A percentile compares a stretch with the other conserved stretches of the same genome.
Conservation (phyloP, 2,888 invertebrate genomes). For the Hyposoter dolosus region DNA sequence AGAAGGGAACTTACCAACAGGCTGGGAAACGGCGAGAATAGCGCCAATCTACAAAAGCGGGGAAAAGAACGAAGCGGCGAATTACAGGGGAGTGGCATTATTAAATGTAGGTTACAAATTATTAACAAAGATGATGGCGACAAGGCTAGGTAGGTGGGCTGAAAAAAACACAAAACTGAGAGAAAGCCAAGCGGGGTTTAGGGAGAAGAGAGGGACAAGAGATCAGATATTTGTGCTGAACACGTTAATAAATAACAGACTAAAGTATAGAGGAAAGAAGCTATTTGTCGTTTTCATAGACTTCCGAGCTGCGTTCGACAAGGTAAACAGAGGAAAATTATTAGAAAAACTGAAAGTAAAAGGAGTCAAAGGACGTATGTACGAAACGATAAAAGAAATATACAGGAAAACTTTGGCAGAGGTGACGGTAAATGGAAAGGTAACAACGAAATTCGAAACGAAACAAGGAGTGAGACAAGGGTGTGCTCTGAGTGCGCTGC, state of each 20-base stretch:
- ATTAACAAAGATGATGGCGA: conserved; percentile 39
- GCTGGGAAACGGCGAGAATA: conserved; percentile 46
- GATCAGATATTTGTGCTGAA: conserved; percentile 60
- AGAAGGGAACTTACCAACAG: conserved; percentile 11
- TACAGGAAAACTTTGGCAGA: conserved; percentile 53
- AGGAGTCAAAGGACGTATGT: conserved; percentile 51
- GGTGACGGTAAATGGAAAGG: conserved; percentile 44
- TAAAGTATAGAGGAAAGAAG: conserved; percentile 16
- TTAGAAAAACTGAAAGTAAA: conserved; percentile 51
- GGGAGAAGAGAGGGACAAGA: conserved; percentile 54
- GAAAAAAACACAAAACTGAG: too few relatives aligned
- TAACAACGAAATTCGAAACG: too few relatives aligned
- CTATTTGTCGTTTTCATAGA: conserved; percentile 10
- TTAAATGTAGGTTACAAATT: conserved; percentile 53
- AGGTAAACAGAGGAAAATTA: too few relatives aligned
- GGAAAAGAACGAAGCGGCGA: conserved; percentile 17
- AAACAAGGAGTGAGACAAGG: conserved; percentile 64
- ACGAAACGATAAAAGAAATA: conserved; percentile 46
- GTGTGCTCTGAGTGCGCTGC: conserved; percentile 59
- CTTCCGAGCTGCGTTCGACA: too few relatives aligned
- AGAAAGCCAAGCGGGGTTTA: too few relatives aligned
- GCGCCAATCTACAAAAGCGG: conserved; percentile 33
- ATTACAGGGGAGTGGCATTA: conserved; percentile 47
- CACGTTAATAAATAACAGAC: conserved; percentile 31
- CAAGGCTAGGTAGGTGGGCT: too few relatives aligned